A percentile compares a stretch with the other conserved stretches of the same genome.
Conservation (phyloP, 2,888 invertebrate genomes). For the Zelleria hepariella region DNA sequence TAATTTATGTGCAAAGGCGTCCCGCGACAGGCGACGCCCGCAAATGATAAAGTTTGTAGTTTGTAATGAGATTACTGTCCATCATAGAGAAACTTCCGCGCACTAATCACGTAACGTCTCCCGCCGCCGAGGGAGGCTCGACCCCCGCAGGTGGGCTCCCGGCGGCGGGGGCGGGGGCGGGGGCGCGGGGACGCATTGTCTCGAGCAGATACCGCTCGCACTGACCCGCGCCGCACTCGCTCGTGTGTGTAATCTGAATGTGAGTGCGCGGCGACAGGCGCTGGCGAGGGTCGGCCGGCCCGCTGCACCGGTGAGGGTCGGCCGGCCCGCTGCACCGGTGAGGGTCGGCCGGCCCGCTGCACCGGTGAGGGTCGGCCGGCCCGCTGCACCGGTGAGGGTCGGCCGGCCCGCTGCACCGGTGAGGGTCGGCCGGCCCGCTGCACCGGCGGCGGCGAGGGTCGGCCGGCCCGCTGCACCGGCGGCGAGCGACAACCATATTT, state of each 20-base stretch:
- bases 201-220: background rate
- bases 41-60: slow-evolving; percentile 33
- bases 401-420: too few relatives aligned
- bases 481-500: background rate
- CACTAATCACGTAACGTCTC: background rate
- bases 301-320: background rate
- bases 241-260: background rate
- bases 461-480: background rate
- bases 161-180: background rate
- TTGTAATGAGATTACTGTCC: slow-evolving; percentile 24
- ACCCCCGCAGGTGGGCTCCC: background rate
- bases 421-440: too few relatives aligned
- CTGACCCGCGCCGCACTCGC: background rate
- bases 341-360: too few relatives aligned
- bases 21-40: slow-evolving; percentile 11
- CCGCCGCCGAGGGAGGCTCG: background rate
- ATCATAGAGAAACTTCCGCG: slow-evolving; percentile 5
- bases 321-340: too few relatives aligned
- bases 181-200: background rate
- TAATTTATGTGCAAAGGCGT: background rate
- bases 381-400: too few relatives aligned
- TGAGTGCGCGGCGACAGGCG: background rate
- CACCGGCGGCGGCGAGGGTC: background rate
- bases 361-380: too few relatives aligned
- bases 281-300: background rate